A percentile compares a stretch with the other conserved stretches of the same genome.
Evolutionary conservation across 1,140 invertebrate genomes (phyloP).

Genomic region (Calephelis virginiensis): DNA sequence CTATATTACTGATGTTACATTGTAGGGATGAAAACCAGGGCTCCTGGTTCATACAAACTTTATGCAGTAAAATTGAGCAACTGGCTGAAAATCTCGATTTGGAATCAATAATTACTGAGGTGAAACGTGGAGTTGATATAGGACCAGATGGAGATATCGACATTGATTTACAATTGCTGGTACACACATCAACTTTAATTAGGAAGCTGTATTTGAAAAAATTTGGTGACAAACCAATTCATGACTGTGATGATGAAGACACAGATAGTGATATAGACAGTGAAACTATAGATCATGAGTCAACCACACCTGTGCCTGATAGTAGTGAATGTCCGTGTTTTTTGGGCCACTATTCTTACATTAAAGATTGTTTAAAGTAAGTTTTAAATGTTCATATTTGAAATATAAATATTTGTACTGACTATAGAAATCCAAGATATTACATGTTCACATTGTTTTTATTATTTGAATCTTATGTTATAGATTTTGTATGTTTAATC

Average conservation of each 20-base stretch:
- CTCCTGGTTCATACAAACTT: conserved; percentile 57
- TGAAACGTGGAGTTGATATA: conserved; percentile 53
- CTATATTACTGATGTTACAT: conserved; percentile 19
- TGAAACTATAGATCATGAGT: background rate
- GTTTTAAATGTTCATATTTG: background rate
- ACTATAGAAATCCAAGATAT: too few species aligned
- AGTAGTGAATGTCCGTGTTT: conserved; percentile 48
- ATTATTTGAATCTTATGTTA: too few species aligned
- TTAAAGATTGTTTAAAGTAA: conserved; percentile 52
- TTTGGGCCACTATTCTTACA: conserved; percentile 48
- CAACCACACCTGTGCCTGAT: conserved; percentile 19
- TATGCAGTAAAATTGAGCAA: conserved; percentile 51
- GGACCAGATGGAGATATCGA: conserved; percentile 36
- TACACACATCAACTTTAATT: conserved; percentile 53
- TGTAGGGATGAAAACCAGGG: conserved; percentile 50
- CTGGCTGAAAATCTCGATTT: conserved; percentile 42
- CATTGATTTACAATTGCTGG: conserved; percentile 59
- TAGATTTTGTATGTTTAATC: too few species aligned
- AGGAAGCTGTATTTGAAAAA: conserved; percentile 52
- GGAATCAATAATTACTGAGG: conserved; percentile 53
- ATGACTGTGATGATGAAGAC: background rate
- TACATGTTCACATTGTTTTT: too few species aligned
- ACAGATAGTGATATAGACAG: background rate
- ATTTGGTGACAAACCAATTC: conserved; percentile 18
- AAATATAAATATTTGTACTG: too few species aligned